Evolutionary conservation across 2,113 vertebrate species (phyloP), one percentile per base, ranked within the genome.

Genomic region (Eudorcas thomsonii): DNA sequence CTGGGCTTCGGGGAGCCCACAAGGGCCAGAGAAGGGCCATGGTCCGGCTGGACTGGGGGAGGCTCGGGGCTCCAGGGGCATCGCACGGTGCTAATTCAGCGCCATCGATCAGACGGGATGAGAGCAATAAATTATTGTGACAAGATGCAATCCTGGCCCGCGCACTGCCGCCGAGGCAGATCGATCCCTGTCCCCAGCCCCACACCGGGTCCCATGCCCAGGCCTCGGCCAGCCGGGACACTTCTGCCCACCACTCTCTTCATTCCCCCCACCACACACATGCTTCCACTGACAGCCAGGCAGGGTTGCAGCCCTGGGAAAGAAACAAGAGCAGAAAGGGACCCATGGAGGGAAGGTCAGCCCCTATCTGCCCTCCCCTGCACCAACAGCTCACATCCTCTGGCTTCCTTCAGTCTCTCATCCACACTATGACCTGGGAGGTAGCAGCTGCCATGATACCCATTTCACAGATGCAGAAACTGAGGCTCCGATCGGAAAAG

Each of bases 51-150:
- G 54, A 57, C 86, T 83, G 48, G 93, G 85, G 97, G 96, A 94
- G 54, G 94, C 96, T 92, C 12, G 13, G 96, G 98, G 97, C 98
- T 98, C 95, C 95, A 99, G 99, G 99, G 99, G 98, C 97, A 97
- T 87, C 99, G 98, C 98, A 97, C 99, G 98, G 99, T 98, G 98
- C 99, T 99, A 99, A 99, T 99, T 99, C 99, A 99, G 99, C 97
- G 99, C 99, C 99, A 99, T 99, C 99, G 99, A 99, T 99, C 99
- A 99, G 99, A 98, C 98, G 98, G 99, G 99, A 99, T 99, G 99
- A 99, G 99, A 99, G 99, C 99, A 99, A 99, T 99, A 99, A 99
- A 99, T 99, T 99, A 99, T 99, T 99, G 99, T 99, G 99, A 99
- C 99, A 99, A 99, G 99, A 99, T 99, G 99, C 99, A 99, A 99